phyloP scores from a whole-genome alignment of 2,113 vertebrate species.

The Alaudala cheleensis region DNA sequence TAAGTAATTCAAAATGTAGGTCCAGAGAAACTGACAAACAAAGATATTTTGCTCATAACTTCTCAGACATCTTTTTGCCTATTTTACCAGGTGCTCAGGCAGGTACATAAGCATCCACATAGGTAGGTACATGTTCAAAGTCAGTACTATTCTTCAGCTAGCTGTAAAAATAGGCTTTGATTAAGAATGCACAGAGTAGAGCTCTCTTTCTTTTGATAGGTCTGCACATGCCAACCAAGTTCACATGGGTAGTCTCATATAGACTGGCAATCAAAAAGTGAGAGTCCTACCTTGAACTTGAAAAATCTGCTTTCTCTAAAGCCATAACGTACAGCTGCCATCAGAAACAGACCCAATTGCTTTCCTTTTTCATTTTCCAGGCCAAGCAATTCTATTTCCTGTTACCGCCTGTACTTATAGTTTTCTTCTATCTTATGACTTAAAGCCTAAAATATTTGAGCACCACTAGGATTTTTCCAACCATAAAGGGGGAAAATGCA shows the following conservation, averaged over 20 bases:
- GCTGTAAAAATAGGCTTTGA: conserved; percentile 8
- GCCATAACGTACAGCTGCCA: conserved; percentile 26
- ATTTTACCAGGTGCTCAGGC: neutral
- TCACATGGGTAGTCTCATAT: neutral
- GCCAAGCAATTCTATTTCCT: conserved; percentile 40
- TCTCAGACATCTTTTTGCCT: neutral
- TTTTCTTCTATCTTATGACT: conserved; percentile 45
- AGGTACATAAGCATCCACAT: neutral
- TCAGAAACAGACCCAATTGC: conserved; percentile 21
- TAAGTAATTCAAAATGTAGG: neutral
- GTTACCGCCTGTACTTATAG: conserved; percentile 37
- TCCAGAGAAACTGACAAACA: neutral
- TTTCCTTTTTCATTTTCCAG: conserved; percentile 43
- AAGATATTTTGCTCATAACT: neutral
- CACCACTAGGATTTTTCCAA: conserved; percentile 37
- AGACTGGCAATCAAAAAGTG: neutral
- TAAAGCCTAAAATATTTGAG: conserved; percentile 60
- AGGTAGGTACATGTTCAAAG: neutral
- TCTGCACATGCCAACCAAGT: neutral
- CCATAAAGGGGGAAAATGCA: neutral
- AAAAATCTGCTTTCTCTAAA: conserved; percentile 28
- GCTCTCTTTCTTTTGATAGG: neutral
- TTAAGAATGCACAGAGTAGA: neutral
- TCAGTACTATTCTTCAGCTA: neutral
- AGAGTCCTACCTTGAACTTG: conserved; percentile 24